Evolutionary conservation across 1,140 invertebrate genomes (phyloP).

Genomic region (Paraescarpia echinospica): DNA sequence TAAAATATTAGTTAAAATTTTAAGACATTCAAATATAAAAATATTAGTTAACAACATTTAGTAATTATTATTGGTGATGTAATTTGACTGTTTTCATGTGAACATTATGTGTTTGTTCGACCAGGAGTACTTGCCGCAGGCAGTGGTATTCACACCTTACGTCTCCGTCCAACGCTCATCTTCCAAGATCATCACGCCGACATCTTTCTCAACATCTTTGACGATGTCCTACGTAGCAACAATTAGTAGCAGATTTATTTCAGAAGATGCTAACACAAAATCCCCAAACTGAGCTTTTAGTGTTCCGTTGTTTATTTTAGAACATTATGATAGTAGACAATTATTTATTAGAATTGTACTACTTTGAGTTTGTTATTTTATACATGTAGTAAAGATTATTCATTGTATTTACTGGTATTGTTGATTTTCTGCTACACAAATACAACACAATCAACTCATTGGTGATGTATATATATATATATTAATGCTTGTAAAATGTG

Average conservation of each 20-base stretch:
- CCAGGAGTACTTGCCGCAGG: conserved; percentile 84
- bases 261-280: neutral
- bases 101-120: neutral
- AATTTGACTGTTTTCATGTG: too few relatives aligned
- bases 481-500: too few relatives aligned
- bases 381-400: too few relatives aligned
- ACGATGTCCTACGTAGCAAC: conserved; percentile 67
- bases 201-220: conserved; percentile 84
- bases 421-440: too few relatives aligned
- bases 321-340: neutral
- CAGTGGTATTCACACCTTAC: conserved; percentile 79
- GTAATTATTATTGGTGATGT: too few relatives aligned
- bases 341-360: neutral
- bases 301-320: neutral
- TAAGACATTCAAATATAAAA: too few relatives aligned
- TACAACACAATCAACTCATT: too few relatives aligned
- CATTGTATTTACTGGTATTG: too few relatives aligned
- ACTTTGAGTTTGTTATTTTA: neutral
- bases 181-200: conserved; percentile 88
- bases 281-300: neutral
- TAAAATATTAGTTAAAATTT: too few relatives aligned
- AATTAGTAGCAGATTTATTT: conserved; percentile 5
- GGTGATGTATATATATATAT: too few relatives aligned
- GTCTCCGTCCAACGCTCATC: conserved; percentile 87
- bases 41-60: too few relatives aligned